phyloP scores from a whole-genome alignment of 2,113 vertebrate genomes.

The Peromyscus leucopus region DNA sequence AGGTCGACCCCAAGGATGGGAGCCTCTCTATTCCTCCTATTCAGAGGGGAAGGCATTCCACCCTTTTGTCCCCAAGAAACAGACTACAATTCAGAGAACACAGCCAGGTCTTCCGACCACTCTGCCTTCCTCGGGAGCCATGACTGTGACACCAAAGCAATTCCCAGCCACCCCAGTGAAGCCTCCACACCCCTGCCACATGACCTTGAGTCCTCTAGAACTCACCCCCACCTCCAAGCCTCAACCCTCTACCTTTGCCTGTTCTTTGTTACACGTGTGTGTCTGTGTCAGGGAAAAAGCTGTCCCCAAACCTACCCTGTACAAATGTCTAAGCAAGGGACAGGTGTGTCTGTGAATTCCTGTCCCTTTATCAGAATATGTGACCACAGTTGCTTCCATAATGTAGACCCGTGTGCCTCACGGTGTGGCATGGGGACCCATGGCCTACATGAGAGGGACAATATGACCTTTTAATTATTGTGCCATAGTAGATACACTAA shows the following conservation, averaged over 20 bases:
- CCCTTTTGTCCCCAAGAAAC: neutral
- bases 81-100: neutral
- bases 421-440: neutral
- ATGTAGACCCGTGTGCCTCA: neutral
- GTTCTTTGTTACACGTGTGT: rapidly evolving
- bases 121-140: neutral
- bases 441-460: rapidly evolving
- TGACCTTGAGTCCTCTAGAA: neutral
- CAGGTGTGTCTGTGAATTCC: neutral
- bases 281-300: neutral
- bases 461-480: neutral
- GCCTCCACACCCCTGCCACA: neutral
- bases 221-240: neutral
- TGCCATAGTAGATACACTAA: neutral
- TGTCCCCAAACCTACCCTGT: neutral
- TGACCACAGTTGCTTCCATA: rapidly evolving
- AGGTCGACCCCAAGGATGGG: neutral
- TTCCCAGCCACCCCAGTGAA: neutral
- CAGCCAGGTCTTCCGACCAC: neutral
- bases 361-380: neutral
- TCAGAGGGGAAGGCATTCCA: neutral
- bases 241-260: neutral
- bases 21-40: neutral
- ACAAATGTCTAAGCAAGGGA: neutral
- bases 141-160: neutral